Evolutionary conservation across 1,140 invertebrate genomes (phyloP).

Genomic region (Drosophila mauritiana): DNA sequence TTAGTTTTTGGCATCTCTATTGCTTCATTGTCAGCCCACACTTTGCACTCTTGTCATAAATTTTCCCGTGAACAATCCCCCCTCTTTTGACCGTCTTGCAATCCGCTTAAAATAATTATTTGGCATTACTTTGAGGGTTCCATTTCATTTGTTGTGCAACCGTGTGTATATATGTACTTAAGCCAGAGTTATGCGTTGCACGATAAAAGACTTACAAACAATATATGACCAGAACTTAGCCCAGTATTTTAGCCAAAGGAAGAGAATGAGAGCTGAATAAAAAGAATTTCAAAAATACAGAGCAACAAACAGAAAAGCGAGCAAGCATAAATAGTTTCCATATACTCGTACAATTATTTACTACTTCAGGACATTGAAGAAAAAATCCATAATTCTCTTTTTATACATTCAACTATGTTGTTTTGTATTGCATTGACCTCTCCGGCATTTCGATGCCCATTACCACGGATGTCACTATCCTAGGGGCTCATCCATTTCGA

Average conservation of each 20-base stretch:
- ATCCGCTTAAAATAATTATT: conserved; percentile 82
- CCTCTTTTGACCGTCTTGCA: conserved; percentile 12
- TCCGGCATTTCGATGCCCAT: neutral
- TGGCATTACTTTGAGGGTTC: conserved; percentile 69
- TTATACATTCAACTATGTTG: too few species aligned
- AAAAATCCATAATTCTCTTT: too few species aligned
- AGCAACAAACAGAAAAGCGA: too few species aligned
- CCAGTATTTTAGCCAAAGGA: too few species aligned
- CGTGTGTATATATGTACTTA: conserved; percentile 1
- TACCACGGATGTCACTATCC: neutral
- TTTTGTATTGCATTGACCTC: too few species aligned
- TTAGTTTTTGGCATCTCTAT: neutral
- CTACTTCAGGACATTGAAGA: too few species aligned
- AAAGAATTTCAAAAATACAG: too few species aligned
- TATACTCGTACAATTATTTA: too few species aligned
- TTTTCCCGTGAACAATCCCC: neutral
- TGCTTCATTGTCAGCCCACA: neutral
- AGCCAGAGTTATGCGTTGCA: conserved; percentile 53
- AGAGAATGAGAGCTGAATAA: too few species aligned
- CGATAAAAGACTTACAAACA: conserved; percentile 61
- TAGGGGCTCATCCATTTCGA: conserved; percentile 2
- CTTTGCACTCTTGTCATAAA: neutral
- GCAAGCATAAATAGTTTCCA: too few species aligned
- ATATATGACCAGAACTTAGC: conserved; percentile 54
- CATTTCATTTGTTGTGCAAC: conserved; percentile 11